These are phyloP conservation scores for Mylabris sibirica DNA, from an alignment of 2,888 invertebrate species.

Conservation along the genomic window DNA sequence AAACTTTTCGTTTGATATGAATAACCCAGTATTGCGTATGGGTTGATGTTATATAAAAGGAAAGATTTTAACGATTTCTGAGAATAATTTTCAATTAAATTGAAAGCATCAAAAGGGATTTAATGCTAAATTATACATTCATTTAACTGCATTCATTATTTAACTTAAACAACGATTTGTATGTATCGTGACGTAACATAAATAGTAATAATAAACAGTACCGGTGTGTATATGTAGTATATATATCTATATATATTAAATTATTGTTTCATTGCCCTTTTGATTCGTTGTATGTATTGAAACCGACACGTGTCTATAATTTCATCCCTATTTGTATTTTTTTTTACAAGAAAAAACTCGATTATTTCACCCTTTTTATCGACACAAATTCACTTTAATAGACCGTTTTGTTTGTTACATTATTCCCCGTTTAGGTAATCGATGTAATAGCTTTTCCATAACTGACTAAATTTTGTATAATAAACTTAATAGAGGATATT, in stretches of 20 bases:
- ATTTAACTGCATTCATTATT: conserved; percentile 18
- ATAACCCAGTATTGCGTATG: background rate
- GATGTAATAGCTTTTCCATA: background rate
- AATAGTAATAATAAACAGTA: conserved; percentile 11
- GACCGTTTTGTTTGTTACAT: background rate
- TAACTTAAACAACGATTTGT: conserved; percentile 16
- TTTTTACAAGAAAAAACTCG: background rate
- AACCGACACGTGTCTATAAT: conserved; percentile 6
- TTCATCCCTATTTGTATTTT: background rate
- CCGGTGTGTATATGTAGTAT: background rate
- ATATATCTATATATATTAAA: background rate
- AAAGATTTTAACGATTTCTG: conserved; percentile 1
- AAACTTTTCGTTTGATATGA: too few species aligned
- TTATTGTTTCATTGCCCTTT: conserved; percentile 18
- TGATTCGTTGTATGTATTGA: background rate
- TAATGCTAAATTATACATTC: conserved; percentile 4
- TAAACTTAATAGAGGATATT: too few species aligned
- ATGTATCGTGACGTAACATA: conserved; percentile 20
- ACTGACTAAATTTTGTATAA: background rate
- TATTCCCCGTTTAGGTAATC: background rate
- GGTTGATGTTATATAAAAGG: background rate
- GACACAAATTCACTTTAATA: background rate
- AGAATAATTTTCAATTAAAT: conserved; percentile 8
- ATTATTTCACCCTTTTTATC: background rate
- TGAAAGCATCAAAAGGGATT: conserved; percentile 1